Base-by-base conservation (phyloP, 2,888 invertebrate species). In the Platypus cylindrus region DNA sequence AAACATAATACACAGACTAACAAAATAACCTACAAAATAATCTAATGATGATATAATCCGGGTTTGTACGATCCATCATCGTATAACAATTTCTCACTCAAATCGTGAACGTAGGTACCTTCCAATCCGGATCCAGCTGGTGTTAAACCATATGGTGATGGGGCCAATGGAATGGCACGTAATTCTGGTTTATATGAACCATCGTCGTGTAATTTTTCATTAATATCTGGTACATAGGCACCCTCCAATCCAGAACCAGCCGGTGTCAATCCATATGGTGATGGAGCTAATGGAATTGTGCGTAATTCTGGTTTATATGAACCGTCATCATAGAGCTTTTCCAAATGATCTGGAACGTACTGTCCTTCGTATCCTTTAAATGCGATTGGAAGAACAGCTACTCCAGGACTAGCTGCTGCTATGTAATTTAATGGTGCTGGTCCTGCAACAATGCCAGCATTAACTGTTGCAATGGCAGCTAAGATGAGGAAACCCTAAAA, bases 31-130 rank as follows among this genome's bases (percentile, higher is more conserved):
- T n/a, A n/a, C n/a, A n/a, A n/a, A n/a, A n/a, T n/a, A n/a, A n/a
- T n/a, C n/a, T n/a, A n/a, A n/a, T n/a, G n/a, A n/a, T n/a, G n/a
- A n/a, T n/a, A n/a, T n/a, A n/a, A 35, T 39, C 35, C 48, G 33
- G 51, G 54, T 46, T 45, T 54, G 52, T 55, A 55, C 15, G 53
- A 53, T 17, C 53, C 55, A 36, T 55, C 55, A 36, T 55, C 53
- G 44, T 48, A 50, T n/a, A n/a, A n/a, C 36, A 54, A 43, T 32
- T 50, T 44, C 32, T 54, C 55, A 34, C 36, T 50, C 32, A 47
- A 40, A 35, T 55, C 55, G 4, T 48, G 55, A n/a, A 54, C 51
- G 41, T 53, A 53, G 25, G 47, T 43, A 24, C 53, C 53, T 43
- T 51, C 52, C 5, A 48, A 31, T 32, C 51, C 53, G 28, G 51